A percentile compares a stretch with the other conserved stretches of the same genome.
Conservation (phyloP, 2,797 vertebrate species). For the Crocidura indochinensis region DNA sequence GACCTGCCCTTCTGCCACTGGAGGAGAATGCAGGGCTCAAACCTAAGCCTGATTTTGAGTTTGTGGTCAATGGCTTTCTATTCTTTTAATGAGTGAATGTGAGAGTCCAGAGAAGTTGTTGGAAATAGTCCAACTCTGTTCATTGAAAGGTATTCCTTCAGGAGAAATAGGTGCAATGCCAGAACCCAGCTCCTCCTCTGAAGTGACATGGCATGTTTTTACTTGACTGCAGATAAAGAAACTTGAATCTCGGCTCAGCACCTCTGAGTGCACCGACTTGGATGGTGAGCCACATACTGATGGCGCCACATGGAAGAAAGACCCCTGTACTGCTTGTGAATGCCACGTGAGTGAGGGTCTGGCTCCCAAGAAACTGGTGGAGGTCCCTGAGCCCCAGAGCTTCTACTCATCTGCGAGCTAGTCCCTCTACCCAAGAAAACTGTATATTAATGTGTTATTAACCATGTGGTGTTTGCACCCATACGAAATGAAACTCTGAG, state of each 20-base stretch:
- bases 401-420: not conserved
- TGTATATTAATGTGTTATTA: rapidly evolving
- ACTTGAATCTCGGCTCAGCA: slow-evolving; percentile 96
- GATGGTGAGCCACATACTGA: slow-evolving; percentile 92
- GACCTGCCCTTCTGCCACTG: not conserved
- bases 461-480: rapidly evolving
- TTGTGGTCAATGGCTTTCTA: not conserved
- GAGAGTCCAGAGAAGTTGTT: not conserved
- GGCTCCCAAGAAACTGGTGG: not conserved
- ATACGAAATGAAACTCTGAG: not conserved
- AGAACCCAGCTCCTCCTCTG: rapidly evolving
- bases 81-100: not conserved
- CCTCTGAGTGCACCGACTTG: slow-evolving; percentile 94
- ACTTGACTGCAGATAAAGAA: slow-evolving; percentile 94
- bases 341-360: slow-evolving; percentile 93
- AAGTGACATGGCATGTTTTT: not conserved
- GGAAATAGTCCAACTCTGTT: not conserved
- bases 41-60: not conserved
- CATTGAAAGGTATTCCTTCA: not conserved
- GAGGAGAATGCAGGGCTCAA: not conserved
- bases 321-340: slow-evolving; percentile 95
- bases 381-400: not conserved
- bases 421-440: not conserved
- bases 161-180: rapidly evolving
- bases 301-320: slow-evolving; percentile 94